These are phyloP conservation scores for Thryonomys swinderianus DNA, from an alignment of 2,113 vertebrate species.

Conservation along the genomic window DNA sequence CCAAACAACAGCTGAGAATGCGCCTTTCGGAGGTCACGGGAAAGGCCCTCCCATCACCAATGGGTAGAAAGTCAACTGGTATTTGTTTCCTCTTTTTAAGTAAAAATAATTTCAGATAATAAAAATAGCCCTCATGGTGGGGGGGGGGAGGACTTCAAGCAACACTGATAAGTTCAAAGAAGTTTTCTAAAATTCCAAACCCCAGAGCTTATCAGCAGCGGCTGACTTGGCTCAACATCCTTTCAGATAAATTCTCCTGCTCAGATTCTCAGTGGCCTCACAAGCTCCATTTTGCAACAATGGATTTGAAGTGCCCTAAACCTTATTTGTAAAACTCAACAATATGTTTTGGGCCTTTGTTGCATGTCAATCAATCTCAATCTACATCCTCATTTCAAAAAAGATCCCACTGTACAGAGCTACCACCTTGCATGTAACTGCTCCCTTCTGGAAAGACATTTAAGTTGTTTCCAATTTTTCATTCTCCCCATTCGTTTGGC, in stretches of 20 bases:
- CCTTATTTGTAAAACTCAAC: background rate
- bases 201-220: background rate
- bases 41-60: constrained; percentile 29
- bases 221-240: background rate
- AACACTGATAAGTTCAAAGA: constrained; percentile 3
- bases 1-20: constrained; percentile 83
- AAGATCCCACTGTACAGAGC: background rate
- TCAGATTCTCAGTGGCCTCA: background rate
- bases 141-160: background rate
- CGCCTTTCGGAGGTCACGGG: background rate
- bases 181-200: background rate
- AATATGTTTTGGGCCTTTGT: background rate
- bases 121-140: background rate
- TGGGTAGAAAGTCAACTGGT: background rate
- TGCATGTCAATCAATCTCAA: background rate
- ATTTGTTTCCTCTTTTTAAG: background rate
- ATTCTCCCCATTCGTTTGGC: background rate
- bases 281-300: constrained; percentile 12
- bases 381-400: background rate
- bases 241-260: background rate
- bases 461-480: background rate
- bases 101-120: constrained; percentile 31
- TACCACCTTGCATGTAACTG: background rate
- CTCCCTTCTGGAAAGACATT: background rate
- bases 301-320: background rate